Evolutionary conservation across 2,113 vertebrate genomes (phyloP), one percentile per base, ranked within the genome.

Genomic region (Rhadina sibilatrix): DNA sequence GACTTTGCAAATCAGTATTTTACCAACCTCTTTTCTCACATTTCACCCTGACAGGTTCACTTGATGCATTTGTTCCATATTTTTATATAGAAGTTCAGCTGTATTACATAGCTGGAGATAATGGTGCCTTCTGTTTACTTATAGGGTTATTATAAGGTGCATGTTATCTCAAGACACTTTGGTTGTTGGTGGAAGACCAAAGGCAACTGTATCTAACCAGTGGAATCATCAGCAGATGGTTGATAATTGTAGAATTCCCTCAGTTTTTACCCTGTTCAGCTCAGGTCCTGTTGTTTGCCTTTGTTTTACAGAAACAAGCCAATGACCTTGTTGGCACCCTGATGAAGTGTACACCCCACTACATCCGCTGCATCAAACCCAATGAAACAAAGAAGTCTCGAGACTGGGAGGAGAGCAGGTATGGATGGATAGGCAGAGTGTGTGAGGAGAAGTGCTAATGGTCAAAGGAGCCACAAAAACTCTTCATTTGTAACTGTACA

Each of bases 341-440:
- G 92, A 99, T 99, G 99, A 99, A 99, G 92, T 99, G 99, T 18
- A 99, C 99, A 2, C 99, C 99, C 6, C 99, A 99, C 94, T 99
- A 99, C 94, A 99, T 99, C 95, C 99, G 99, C 89, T 99, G 99
- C 96, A 99, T 99, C 98, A 99, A 99, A 94, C 99, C 99, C 6
- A 99, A 99, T 3, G 99, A 99, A 95, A 99, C 99, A 33, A 99
- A 99, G 98, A 99, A 99, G 95, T 97, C 99, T 89, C 98, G 96
- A 77, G 99, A 99, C 98, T 99, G 99, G 99, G 99, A 99, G 80
- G 99, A 99, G 93, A 99, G 99, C 96, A 99, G 99, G 99, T 99
- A 96, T 10, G 92, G 50, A 96, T 10, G 92, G 50, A 25, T 33
- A 4, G 28, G 40, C 21, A 13, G 31, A 15, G 9, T 12, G 5